phyloP scores from a whole-genome alignment of 2,113 vertebrate species.

The Pelecanoides urinatrix region DNA sequence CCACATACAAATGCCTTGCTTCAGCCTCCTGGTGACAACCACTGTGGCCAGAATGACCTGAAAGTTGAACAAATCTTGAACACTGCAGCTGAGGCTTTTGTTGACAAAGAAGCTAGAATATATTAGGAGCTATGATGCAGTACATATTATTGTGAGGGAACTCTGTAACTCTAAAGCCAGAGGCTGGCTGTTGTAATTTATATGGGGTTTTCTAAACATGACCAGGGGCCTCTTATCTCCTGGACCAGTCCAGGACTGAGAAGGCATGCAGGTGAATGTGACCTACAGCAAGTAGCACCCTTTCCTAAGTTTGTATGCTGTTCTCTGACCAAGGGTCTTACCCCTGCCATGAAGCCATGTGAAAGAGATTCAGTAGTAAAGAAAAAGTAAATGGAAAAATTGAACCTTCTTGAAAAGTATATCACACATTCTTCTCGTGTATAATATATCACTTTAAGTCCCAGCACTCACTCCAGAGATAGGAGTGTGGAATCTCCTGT shows the following conservation, averaged over 20 bases:
- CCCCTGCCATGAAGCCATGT: background rate
- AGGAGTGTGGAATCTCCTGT: background rate
- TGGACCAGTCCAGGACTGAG: background rate
- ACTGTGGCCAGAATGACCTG: background rate
- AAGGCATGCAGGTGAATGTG: background rate
- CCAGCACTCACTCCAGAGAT: background rate
- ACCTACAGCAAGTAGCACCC: background rate
- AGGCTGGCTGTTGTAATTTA: background rate
- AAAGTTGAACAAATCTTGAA: background rate
- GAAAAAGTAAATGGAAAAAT: background rate
- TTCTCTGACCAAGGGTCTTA: background rate
- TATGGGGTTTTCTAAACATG: background rate
- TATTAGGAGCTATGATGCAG: background rate
- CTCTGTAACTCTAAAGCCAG: fast-evolving
- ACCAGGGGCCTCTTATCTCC: background rate
- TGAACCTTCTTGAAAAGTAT: background rate
- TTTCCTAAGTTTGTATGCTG: background rate
- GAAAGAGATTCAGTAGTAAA: background rate
- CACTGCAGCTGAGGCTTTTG: background rate
- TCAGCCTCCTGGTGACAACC: background rate
- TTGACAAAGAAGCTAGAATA: background rate
- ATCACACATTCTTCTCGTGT: background rate
- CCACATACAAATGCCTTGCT: fast-evolving
- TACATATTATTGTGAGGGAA: background rate
- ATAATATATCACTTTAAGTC: background rate